Evolutionary conservation across 2,113 vertebrate genomes (phyloP).

Genomic region (Sisor rabdophorus): DNA sequence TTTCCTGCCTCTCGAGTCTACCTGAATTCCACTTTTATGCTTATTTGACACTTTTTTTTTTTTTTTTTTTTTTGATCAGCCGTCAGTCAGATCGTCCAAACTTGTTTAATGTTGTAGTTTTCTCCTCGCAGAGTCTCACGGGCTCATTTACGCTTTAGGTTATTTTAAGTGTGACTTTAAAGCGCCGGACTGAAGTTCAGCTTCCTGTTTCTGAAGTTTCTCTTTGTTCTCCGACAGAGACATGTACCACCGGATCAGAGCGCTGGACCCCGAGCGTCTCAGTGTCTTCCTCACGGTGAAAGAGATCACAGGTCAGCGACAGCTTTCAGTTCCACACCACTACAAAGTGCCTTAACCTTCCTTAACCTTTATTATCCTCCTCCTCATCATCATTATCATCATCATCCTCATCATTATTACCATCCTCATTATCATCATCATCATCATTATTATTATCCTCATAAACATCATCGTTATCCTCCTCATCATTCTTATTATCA

Average conservation of each 20-base stretch:
- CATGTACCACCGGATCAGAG: slow-evolving; percentile 88
- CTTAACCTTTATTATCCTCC: too few relatives aligned
- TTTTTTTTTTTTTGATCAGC: slow-evolving; percentile 13
- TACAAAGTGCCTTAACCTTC: neutral
- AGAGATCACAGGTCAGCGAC: slow-evolving; percentile 89
- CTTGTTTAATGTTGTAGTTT: slow-evolving; percentile 36
- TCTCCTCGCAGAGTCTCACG: slow-evolving; percentile 11
- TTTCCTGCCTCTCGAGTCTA: neutral
- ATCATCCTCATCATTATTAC: too few relatives aligned
- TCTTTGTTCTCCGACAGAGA: slow-evolving; percentile 67
- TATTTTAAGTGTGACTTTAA: neutral
- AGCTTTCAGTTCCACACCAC: neutral
- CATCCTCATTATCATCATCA: too few relatives aligned
- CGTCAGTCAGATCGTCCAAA: slow-evolving; percentile 43
- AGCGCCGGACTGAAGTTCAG: neutral
- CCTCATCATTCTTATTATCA: too few relatives aligned
- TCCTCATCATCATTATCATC: too few relatives aligned
- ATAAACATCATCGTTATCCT: too few relatives aligned
- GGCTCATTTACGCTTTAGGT: slow-evolving; percentile 14
- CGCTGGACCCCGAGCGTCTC: slow-evolving; percentile 88
- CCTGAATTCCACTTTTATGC: too few relatives aligned
- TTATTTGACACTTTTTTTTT: neutral
- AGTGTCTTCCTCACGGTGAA: slow-evolving; percentile 89
- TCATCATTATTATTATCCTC: too few relatives aligned
- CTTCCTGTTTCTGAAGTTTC: neutral